Evolutionary conservation across 2,113 vertebrate species (phyloP).

Genomic region (Semicossyphus pulcher): DNA sequence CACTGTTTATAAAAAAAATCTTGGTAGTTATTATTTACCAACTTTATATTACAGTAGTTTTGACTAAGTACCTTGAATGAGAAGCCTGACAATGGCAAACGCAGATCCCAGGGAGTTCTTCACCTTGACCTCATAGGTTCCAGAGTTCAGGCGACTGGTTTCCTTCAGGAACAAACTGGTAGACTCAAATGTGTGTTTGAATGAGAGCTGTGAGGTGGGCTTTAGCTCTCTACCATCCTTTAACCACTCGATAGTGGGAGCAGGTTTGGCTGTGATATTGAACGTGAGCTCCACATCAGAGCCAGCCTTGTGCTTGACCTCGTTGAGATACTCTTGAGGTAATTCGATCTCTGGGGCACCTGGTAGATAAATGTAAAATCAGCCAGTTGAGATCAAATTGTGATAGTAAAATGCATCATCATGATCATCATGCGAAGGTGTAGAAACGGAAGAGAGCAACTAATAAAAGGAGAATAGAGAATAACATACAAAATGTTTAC

Average conservation of each 20-base stretch:
- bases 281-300: conserved; percentile 90
- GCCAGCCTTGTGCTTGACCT: conserved; percentile 92
- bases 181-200: conserved; percentile 90
- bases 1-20: not conserved
- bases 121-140: conserved; percentile 93
- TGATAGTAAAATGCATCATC: not conserved
- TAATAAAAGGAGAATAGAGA: not conserved
- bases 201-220: conserved; percentile 84
- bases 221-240: conserved; percentile 93
- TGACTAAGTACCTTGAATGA: conserved; percentile 92
- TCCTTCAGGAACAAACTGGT: conserved; percentile 92
- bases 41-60: not conserved
- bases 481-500: too few species aligned
- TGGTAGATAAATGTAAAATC: conserved; percentile 59
- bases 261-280: conserved; percentile 94
- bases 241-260: conserved; percentile 95
- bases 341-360: conserved; percentile 95
- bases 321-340: conserved; percentile 91
- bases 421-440: too few species aligned
- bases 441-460: too few species aligned
- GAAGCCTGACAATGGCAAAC: conserved; percentile 88
- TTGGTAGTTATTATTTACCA: too few species aligned
- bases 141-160: conserved; percentile 90
- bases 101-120: conserved; percentile 96
- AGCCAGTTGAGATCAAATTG: not conserved